Conservation (phyloP, 2,113 vertebrate species). For the Oryctolagus cuniculus region mOryCun1.1 NC_091446.1:79019501-79020000, state of each 20-base stretch:
- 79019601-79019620: not conserved
- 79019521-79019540: constrained; percentile 47
- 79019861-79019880: not conserved
- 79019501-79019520: not conserved
- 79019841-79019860: not conserved
- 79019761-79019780: not conserved
- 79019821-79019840: not conserved
- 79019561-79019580: not conserved
- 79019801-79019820: not conserved
- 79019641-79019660: not conserved
- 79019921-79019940: not conserved
- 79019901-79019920: not conserved
- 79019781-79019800: not conserved
- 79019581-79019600: constrained; percentile 9
- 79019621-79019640: not conserved
- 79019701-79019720: not conserved
- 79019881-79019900: not conserved
- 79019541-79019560: not conserved
- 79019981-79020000: not conserved
- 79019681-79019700: not conserved
- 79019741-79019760: not conserved
- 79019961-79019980: not conserved
- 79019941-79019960: not conserved
- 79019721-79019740: not conserved
- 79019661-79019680: not conserved